A percentile compares a stretch with the other conserved stretches of the same genome.
These are phyloP conservation scores for Calvadosia cruxmelitensis DNA, from an alignment of 30 jellyfish, hydroid and myxozoan species.

Conservation along the genomic window DNA sequence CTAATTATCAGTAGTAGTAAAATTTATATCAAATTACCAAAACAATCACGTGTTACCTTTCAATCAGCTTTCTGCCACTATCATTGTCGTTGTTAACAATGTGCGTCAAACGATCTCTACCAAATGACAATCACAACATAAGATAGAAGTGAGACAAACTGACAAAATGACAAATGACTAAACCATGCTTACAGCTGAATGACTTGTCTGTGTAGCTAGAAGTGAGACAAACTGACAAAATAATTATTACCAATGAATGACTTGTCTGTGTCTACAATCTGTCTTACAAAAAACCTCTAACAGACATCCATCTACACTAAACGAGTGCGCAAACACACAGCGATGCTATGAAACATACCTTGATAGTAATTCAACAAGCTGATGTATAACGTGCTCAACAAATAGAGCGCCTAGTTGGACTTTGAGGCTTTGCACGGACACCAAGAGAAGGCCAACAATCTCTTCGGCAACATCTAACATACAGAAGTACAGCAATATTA, in stretches of 20 bases:
- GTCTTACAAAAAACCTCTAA: not conserved
- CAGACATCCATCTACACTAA: not conserved
- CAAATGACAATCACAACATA: no score
- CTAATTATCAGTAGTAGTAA: no score
- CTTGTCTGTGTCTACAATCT: not conserved
- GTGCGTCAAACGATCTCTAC: conserved; percentile 69
- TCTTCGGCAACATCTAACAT: conserved; percentile 89
- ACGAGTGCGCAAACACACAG: not conserved
- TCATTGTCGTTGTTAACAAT: conserved; percentile 59
- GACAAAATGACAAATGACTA: no score
- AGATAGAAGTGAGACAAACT: no score
- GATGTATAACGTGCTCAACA: conserved; percentile 68
- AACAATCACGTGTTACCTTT: conserved; percentile 62
- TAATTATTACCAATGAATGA: no score
- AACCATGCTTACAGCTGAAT: no score
- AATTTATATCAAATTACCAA: no score
- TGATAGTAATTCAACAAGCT: conserved; percentile 43
- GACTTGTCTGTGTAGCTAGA: not conserved
- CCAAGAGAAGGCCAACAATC: conserved; percentile 49
- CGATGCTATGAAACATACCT: conserved; percentile 28
- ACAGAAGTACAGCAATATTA: no score
- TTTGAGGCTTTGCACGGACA: conserved; percentile 45
- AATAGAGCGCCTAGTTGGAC: conserved; percentile 72
- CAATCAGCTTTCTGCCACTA: conserved; percentile 63
- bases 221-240: not conserved